Evolutionary conservation across 2,888 invertebrate genomes (phyloP).

Genomic region (Coremacera marginata): DNA sequence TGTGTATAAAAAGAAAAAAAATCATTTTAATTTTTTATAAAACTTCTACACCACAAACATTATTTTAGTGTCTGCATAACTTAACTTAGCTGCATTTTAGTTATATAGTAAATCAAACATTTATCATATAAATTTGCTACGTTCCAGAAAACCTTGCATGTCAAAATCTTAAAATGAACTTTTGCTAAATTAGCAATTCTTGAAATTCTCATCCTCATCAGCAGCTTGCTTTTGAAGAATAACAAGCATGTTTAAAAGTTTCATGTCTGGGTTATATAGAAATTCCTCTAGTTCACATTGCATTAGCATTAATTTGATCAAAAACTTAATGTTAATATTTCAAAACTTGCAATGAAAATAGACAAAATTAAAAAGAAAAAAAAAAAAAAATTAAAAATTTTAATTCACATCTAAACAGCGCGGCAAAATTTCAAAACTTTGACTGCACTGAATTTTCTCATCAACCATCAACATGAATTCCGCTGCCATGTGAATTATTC

Average conservation of each 20-base stretch:
- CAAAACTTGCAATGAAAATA: not conserved
- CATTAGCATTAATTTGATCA: constrained; percentile 28
- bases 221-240: too few species aligned
- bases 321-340: constrained; percentile 23
- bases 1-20: too few species aligned
- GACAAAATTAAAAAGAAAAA: not conserved
- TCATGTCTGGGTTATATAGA: too few species aligned
- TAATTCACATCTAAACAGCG: not conserved
- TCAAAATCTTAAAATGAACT: not conserved
- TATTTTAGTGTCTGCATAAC: too few species aligned
- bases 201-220: too few species aligned
- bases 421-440: constrained; percentile 1
- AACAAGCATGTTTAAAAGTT: too few species aligned
- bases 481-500: constrained; percentile 17
- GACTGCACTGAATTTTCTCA: constrained; percentile 13
- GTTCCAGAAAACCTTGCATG: not conserved
- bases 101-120: too few species aligned
- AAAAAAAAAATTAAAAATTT: not conserved
- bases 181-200: not conserved
- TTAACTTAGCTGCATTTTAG: too few species aligned
- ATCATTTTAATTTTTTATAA: too few species aligned
- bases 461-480: not conserved
- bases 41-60: too few species aligned
- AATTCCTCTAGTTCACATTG: not conserved
- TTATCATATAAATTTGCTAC: too few species aligned